Conservation (phyloP, 2,888 invertebrate genomes). For the Ellobium chinense region DNA sequence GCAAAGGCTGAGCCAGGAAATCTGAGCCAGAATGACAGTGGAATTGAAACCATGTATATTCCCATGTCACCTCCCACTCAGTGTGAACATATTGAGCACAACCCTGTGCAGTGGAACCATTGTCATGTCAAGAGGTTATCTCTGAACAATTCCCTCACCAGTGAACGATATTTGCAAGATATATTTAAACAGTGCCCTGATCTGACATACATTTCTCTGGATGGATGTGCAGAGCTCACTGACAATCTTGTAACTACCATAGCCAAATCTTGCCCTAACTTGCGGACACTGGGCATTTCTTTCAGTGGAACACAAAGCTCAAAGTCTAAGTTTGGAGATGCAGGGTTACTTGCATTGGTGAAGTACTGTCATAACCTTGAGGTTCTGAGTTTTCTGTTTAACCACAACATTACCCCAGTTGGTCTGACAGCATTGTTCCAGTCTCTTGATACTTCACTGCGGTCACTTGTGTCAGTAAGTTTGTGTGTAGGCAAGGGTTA, state of each 20-base stretch:
- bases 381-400: constrained; percentile 24
- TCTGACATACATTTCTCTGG: constrained; percentile 31
- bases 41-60: background rate
- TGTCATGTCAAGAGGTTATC: constrained; percentile 36
- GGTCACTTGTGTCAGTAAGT: constrained; percentile 28
- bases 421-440: constrained; percentile 29
- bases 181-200: constrained; percentile 34
- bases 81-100: constrained; percentile 9
- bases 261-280: constrained; percentile 34
- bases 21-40: background rate
- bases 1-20: background rate
- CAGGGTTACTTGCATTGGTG: constrained; percentile 11
- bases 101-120: constrained; percentile 25
- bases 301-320: background rate
- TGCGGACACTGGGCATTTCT: constrained; percentile 22
- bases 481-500: constrained; percentile 39
- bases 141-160: constrained; percentile 9
- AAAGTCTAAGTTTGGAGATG: constrained; percentile 32
- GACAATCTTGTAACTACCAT: constrained; percentile 29
- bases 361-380: constrained; percentile 35
- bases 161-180: constrained; percentile 18
- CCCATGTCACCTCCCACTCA: background rate
- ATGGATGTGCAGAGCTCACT: constrained; percentile 18
- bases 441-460: constrained; percentile 28
- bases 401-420: constrained; percentile 29